Evolutionary conservation across 1,140 invertebrate species (phyloP).

Genomic region (Prorops nasuta): DNA sequence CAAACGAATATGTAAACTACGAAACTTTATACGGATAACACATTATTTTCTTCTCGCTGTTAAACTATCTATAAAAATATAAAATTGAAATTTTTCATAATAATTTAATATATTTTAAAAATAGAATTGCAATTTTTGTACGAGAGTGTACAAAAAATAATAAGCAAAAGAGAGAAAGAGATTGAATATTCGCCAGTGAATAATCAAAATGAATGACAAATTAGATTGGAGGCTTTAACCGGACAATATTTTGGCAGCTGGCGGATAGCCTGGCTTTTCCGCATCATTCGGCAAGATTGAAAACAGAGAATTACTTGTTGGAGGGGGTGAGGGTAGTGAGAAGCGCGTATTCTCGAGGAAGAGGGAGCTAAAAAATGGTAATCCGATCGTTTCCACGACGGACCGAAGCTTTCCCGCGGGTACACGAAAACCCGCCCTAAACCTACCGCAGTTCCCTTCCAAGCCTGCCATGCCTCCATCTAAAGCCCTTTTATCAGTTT

Average conservation of each 20-base stretch:
- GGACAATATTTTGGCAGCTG: no score
- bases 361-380: slow-evolving; percentile 33
- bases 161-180: background rate
- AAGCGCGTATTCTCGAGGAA: slow-evolving; percentile 2
- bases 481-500: slow-evolving; percentile 24
- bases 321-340: slow-evolving; percentile 1
- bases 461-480: background rate
- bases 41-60: background rate
- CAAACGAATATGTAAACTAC: no score
- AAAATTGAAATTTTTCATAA: no score
- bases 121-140: no score
- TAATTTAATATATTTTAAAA: no score
- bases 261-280: no score
- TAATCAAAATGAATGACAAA: no score
- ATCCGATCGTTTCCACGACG: slow-evolving; percentile 30
- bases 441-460: slow-evolving; percentile 11
- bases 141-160: background rate
- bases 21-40: no score
- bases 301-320: slow-evolving; percentile 32
- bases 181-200: no score
- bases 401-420: slow-evolving; percentile 21
- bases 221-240: no score
- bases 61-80: background rate
- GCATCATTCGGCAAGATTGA: slow-evolving; percentile 33
- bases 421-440: slow-evolving; percentile 16